Evolutionary conservation across 2,888 invertebrate genomes (phyloP).

Genomic region (Chymomyza amoena): DNA sequence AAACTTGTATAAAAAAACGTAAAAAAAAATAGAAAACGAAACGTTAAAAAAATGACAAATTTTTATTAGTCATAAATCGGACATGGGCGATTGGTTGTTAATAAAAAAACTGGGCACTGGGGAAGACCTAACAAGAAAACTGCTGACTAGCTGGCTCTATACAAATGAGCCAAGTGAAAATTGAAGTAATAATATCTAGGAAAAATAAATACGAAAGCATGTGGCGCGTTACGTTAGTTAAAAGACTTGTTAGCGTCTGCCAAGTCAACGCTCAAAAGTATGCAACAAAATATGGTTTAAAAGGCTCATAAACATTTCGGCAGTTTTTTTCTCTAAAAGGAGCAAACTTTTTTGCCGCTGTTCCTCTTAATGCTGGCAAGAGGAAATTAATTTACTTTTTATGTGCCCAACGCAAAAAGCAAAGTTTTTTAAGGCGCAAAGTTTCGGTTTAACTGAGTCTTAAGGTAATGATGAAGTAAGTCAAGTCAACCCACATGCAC

Average conservation of each 20-base stretch:
- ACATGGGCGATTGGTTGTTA: conserved; percentile 24
- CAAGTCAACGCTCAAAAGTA: conserved; percentile 41
- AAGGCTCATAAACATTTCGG: conserved; percentile 49
- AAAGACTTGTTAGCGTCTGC: conserved; percentile 1
- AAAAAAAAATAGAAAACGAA: conserved; percentile 3
- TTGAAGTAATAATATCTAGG: conserved; percentile 32
- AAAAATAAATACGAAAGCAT: conserved; percentile 17
- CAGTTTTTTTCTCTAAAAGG: conserved; percentile 3
- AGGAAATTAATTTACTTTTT: not conserved
- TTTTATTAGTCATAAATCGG: conserved; percentile 71
- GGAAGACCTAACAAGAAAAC: not conserved
- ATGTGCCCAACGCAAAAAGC: not conserved
- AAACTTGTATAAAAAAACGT: not conserved
- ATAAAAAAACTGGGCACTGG: not conserved
- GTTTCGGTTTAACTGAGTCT: not conserved
- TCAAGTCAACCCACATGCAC: not conserved
- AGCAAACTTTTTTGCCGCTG: not conserved
- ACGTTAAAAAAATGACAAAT: conserved; percentile 52
- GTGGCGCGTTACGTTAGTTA: not conserved
- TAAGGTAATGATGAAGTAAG: not conserved
- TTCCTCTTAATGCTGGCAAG: not conserved
- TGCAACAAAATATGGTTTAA: conserved; percentile 66
- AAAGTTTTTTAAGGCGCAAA: not conserved
- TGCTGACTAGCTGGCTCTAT: conserved; percentile 39
- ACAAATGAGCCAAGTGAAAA: conserved; percentile 48